These are phyloP conservation scores for Hetaerina americana DNA, from an alignment of 1,140 invertebrate genomes.

Conservation along the genomic window DNA sequence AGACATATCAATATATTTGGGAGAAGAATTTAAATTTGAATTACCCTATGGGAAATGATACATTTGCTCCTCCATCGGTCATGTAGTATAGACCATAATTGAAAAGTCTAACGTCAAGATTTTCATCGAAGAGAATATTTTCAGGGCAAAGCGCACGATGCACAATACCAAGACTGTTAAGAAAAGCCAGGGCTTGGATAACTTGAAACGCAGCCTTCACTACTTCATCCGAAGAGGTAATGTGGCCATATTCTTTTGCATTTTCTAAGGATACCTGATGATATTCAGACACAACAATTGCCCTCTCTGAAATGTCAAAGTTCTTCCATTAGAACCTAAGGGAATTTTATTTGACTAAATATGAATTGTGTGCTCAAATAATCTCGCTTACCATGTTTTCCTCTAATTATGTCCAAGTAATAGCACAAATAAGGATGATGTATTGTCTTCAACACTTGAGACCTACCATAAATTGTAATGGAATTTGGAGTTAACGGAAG, in stretches of 20 bases:
- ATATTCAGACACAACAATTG: conserved; percentile 79
- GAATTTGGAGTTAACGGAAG: conserved; percentile 91
- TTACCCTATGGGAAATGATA: conserved; percentile 86
- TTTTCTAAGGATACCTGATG: conserved; percentile 46
- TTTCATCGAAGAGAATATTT: conserved; percentile 65
- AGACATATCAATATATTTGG: neutral
- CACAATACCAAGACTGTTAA: conserved; percentile 60
- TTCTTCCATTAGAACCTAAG: too few species aligned
- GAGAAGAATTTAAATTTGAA: conserved; percentile 19
- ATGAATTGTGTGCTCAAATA: neutral
- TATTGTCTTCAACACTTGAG: conserved; percentile 69
- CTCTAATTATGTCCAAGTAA: conserved; percentile 82
- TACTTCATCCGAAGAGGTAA: conserved; percentile 35
- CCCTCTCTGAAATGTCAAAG: conserved; percentile 72
- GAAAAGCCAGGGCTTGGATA: conserved; percentile 53
- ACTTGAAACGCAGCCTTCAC: conserved; percentile 52
- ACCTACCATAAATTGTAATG: conserved; percentile 80
- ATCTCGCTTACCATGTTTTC: conserved; percentile 73
- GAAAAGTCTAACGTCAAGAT: conserved; percentile 66
- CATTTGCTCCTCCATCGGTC: conserved; percentile 68
- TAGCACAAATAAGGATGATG: conserved; percentile 68
- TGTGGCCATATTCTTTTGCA: conserved; percentile 20
- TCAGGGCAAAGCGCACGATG: conserved; percentile 69
- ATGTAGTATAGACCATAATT: conserved; percentile 90
- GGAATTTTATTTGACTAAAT: conserved; percentile 14